Conservation (phyloP, 1,140 invertebrate genomes). For the Trachymyrmex cornetzi region DNA sequence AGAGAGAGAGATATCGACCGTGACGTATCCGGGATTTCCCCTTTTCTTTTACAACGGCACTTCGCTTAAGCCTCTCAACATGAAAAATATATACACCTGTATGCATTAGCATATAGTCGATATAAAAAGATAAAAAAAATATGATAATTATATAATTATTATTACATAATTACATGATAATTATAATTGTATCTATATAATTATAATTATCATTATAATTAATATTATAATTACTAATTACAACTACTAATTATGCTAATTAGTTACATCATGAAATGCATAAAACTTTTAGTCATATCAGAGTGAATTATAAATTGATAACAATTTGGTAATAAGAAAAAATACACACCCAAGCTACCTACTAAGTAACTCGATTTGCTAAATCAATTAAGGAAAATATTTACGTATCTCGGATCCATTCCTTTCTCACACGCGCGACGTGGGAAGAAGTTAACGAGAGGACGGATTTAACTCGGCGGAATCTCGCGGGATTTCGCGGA, state of each 20-base stretch:
- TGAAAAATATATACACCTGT: not conserved
- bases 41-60: conserved; percentile 24
- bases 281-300: not conserved
- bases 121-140: not conserved
- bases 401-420: not conserved
- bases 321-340: not conserved
- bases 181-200: too few species aligned
- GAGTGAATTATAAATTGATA: not conserved
- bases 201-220: too few species aligned
- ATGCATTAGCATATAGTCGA: not conserved
- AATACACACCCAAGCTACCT: too few species aligned
- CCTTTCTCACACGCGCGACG: not conserved
- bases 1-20: not conserved
- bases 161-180: too few species aligned
- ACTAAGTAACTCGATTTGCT: not conserved
- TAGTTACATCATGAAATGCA: not conserved
- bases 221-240: too few species aligned
- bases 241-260: too few species aligned
- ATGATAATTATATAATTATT: not conserved
- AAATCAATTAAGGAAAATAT: not conserved
- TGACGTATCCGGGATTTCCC: conserved; percentile 58
- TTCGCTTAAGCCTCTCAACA: conserved; percentile 23
- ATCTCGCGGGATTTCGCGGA: conserved; percentile 24
- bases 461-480: conserved; percentile 19
- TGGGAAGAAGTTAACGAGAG: not conserved